Evolutionary conservation across 2,113 vertebrate species (phyloP), one percentile per base, ranked within the genome.

Genomic region (Myiozetetes cayanensis): DNA sequence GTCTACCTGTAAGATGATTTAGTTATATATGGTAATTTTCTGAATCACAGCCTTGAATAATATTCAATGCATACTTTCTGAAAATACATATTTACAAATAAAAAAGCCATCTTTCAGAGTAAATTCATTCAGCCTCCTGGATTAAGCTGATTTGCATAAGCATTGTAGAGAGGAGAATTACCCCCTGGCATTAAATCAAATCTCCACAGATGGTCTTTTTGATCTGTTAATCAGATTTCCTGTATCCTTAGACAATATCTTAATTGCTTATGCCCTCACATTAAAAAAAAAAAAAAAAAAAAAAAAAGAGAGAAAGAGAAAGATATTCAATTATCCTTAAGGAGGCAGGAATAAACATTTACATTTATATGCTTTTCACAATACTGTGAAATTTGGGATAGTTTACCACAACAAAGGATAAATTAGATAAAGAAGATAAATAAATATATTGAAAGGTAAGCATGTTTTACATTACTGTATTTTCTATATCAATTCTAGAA

Each of bases 191-290:
- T 50, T 93, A 85, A 75, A 96, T 52, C 22, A 47, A 68, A 1
- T 93, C 56, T 95, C 70, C 44, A 72, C 87, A 96, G 80, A 94
- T 92, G 65, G 83, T 89, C 76, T 93, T 94, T 95, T 94, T 93
- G 77, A 89, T 91, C 74, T 78, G 39, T 82, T 96, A 93, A 96
- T 89, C 87, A 82, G 21, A 81, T 85, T 94, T 86, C 27, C 65
- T 59, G 25, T 50, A 81, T 87, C 50, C n/a, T 87, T 89, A 93
- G 68, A 81, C 21, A 81, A 81, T 93, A 95, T 50, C 70, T 89
- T 94, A 85, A 91, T 92, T 83, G 20, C 14, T 89, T 88, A 79
- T 90, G 50, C 9, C 58, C 30, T 85, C 20, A n/a, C 4, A 62
- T 44, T 15, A 15, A 44, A 33, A 46, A 17, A 28, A 25, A 15